phyloP scores from a whole-genome alignment of 2,888 invertebrate species.

The Erynnis tages region DNA sequence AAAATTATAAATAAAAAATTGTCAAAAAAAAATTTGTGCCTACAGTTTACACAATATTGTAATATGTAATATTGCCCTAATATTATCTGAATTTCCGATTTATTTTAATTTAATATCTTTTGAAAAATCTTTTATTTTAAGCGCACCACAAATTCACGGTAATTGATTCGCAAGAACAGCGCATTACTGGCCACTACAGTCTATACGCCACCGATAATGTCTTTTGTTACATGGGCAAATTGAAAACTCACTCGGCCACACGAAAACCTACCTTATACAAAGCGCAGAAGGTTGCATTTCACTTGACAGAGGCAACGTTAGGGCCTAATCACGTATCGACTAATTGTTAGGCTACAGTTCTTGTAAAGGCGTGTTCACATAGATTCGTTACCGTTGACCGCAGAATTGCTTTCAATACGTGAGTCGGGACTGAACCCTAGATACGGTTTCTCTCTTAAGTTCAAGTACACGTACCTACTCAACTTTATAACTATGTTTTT shows the following conservation, averaged over 20 bases:
- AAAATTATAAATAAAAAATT: too few relatives aligned
- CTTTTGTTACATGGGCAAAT: constrained; percentile 11
- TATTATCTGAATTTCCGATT: too few relatives aligned
- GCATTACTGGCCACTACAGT: neutral
- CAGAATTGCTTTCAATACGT: neutral
- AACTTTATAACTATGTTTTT: too few relatives aligned
- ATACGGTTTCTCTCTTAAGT: too few relatives aligned
- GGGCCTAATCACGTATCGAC: constrained; percentile 9
- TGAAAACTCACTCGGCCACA: neutral
- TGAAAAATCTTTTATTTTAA: too few relatives aligned
- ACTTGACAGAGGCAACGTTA: neutral
- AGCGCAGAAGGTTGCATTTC: neutral
- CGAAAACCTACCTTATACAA: neutral
- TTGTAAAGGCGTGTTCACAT: constrained; percentile 1
- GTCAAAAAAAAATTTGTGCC: too few relatives aligned
- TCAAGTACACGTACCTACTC: too few relatives aligned
- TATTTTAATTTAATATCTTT: too few relatives aligned
- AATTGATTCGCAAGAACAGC: neutral
- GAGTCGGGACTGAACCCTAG: neutral
- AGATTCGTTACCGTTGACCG: neutral
- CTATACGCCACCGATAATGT: neutral
- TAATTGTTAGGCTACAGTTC: constrained; percentile 10
- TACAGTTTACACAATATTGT: too few relatives aligned
- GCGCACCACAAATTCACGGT: neutral
- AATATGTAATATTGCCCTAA: too few relatives aligned